Evolutionary conservation across 1,140 invertebrate species (phyloP), one percentile per base, ranked within the genome.

Genomic region (Mya arenaria): DNA sequence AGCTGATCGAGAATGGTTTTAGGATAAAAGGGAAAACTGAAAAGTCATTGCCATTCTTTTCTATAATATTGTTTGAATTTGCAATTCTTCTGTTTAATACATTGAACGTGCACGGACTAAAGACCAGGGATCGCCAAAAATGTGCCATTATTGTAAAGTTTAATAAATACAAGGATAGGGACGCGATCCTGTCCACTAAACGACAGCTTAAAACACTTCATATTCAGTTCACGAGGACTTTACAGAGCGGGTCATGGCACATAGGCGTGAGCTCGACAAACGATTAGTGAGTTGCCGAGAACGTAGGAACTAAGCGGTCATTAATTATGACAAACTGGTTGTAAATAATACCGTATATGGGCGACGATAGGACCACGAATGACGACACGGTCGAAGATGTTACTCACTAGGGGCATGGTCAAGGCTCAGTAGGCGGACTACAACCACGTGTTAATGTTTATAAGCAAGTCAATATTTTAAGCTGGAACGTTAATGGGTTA

Each of bases 241-340:
- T 30, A 65, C 34, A 30, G 30, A 32, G 10, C 34, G 62, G 19
- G 62, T 65, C 10, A 48, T 13, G 44, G 10, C 10, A 48, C 10
- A 48, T n/a, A 10, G 44, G 10, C 10, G n/a, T 13, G 30, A 30
- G n/a, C n/a, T 65, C 19, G 30, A 34, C 36, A 36, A 65, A 32
- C 62, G 62, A 6, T 19, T 30, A 8, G 34, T 65, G 30, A 15
- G n/a, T 6, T 28, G 15, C 10, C 19, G 62, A 65, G 13, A 30
- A 65, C 13, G 30, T 6, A 34, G 62, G 6, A 17, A 65, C 19
- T 65, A 65, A 19, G 62, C 62, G 30, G 19, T 32, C 10, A 36
- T 65, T 19, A 30, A 36, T 13, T 65, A 13, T 65, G 62, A 65
- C n/a, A 65, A 65, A 65, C 13, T 65, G 13, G 36, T 65, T 32